Conservation (phyloP, 2,113 vertebrate species). For the Alosa alosa region DNA sequence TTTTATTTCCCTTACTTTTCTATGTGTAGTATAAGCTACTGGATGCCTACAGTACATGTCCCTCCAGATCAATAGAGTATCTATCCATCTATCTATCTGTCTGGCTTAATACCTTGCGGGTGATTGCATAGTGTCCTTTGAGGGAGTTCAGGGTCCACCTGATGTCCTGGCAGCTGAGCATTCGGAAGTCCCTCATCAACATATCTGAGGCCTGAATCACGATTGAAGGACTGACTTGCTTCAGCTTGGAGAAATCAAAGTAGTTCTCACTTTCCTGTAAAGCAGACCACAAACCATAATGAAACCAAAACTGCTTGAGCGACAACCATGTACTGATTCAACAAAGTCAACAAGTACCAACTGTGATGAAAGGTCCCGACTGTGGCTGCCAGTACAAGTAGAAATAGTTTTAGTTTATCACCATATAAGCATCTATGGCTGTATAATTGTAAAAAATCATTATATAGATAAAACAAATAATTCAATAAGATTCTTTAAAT, state of each 20-base stretch:
- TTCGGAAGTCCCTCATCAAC: conserved; percentile 94
- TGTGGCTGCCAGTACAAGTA: too few species aligned
- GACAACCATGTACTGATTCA: not conserved
- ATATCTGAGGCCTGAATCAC: conserved; percentile 90
- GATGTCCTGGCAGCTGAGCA: conserved; percentile 96
- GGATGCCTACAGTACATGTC: too few species aligned
- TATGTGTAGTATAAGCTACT: too few species aligned
- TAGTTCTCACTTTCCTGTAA: conserved; percentile 81
- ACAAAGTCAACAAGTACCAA: not conserved
- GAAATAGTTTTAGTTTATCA: too few species aligned
- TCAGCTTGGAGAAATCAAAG: conserved; percentile 85
- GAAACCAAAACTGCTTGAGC: not conserved
- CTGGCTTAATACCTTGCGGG: conserved; percentile 81
- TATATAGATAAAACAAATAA: too few species aligned
- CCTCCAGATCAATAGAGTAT: too few species aligned
- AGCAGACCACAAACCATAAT: not conserved
- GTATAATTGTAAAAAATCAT: too few species aligned
- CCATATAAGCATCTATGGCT: too few species aligned
- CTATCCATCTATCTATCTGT: not conserved
- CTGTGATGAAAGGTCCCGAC: not conserved
- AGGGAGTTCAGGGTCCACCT: conserved; percentile 94
- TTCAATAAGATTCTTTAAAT: too few species aligned
- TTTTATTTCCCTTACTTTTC: too few species aligned
- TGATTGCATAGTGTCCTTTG: conserved; percentile 99
- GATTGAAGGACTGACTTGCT: conserved; percentile 78